Percentiles rank a stretch among this genome's conserved stretches.
Evolutionary conservation across 2,888 invertebrate genomes (phyloP).

Genomic region (Clitarchus hookeri): DNA sequence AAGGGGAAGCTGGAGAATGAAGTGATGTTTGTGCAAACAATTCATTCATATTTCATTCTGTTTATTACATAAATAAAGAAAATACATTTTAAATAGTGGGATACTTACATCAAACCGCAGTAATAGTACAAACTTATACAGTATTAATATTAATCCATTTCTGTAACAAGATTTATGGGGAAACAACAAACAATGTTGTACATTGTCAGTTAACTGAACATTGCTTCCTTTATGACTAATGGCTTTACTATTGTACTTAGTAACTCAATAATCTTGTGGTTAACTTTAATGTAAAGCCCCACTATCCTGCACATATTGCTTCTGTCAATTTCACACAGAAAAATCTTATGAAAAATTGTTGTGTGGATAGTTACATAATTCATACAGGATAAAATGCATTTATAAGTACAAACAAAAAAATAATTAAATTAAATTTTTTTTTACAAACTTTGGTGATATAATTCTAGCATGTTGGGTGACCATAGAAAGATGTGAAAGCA

Average conservation of each 20-base stretch:
- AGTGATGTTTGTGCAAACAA: neutral
- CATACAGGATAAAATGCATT: neutral
- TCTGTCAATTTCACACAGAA: neutral
- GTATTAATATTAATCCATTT: neutral
- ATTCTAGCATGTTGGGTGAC: neutral
- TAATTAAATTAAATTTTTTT: neutral
- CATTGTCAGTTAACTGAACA: neutral
- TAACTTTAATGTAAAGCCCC: slow-evolving; percentile 14
- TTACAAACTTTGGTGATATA: neutral
- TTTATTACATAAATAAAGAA: slow-evolving; percentile 26
- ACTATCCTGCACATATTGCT: neutral
- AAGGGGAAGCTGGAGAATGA: too few species aligned
- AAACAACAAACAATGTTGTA: neutral
- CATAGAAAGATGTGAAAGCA: neutral
- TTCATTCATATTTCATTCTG: neutral
- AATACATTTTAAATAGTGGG: slow-evolving; percentile 21
- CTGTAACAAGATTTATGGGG: neutral
- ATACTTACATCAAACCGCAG: neutral
- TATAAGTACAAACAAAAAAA: neutral
- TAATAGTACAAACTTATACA: slow-evolving; percentile 16
- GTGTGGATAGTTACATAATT: neutral
- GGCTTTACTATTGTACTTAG: neutral
- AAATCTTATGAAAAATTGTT: neutral
- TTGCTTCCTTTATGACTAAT: neutral
- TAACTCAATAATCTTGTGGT: neutral